These are phyloP conservation scores for Scelioninae gen. 1 DNA, from an alignment of 2,888 invertebrate genomes.

Conservation along the genomic window DNA sequence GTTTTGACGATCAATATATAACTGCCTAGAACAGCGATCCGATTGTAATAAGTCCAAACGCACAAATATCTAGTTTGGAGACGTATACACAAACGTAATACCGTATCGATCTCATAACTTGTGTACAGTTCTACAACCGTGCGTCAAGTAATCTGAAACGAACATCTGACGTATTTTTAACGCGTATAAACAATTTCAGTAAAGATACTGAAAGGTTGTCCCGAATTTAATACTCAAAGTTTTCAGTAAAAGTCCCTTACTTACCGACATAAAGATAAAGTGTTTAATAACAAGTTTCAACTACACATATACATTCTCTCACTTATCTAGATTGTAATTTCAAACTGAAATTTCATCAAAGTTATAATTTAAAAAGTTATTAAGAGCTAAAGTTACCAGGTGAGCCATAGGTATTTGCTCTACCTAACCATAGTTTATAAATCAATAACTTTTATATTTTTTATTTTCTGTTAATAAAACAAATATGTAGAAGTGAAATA, in stretches of 20 bases:
- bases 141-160: conserved; percentile 42
- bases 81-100: conserved; percentile 69
- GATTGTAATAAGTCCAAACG: conserved; percentile 81
- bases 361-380: conserved; percentile 16
- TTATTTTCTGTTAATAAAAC: background rate
- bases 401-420: background rate
- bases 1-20: conserved; percentile 61
- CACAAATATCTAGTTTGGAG: conserved; percentile 83
- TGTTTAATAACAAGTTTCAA: background rate
- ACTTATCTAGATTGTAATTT: background rate
- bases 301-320: background rate
- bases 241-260: background rate
- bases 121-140: conserved; percentile 51
- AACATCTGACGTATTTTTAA: conserved; percentile 38
- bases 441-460: background rate
- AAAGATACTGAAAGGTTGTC: conserved; percentile 20
- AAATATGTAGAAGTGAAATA: background rate
- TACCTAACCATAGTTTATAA: background rate
- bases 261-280: conserved; percentile 10
- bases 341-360: conserved; percentile 6
- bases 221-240: conserved; percentile 31
- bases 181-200: conserved; percentile 41
- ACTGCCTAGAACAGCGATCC: conserved; percentile 83
- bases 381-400: conserved; percentile 6
- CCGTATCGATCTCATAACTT: conserved; percentile 57